A percentile compares a stretch with the other conserved stretches of the same genome.
Conservation (phyloP, 2,113 vertebrate species). For the Mionectes macconnelli region DNA sequence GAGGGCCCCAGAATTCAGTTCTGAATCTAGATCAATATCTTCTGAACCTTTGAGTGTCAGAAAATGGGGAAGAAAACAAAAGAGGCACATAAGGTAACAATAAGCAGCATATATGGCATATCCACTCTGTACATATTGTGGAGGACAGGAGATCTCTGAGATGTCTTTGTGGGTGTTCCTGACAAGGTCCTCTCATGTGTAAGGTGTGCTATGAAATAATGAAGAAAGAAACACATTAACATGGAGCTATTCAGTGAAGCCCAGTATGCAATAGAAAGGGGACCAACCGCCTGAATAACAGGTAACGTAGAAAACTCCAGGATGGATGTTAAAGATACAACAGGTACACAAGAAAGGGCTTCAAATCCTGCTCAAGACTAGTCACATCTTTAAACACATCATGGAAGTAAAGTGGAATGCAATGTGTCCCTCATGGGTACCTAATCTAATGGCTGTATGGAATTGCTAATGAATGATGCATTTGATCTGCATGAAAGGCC, state of each 20-base stretch:
- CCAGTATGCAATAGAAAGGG: neutral
- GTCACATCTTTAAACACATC: neutral
- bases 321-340: neutral
- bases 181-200: neutral
- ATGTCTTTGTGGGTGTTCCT: neutral
- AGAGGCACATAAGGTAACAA: rapidly evolving
- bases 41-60: neutral
- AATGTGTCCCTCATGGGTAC: neutral
- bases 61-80: neutral
- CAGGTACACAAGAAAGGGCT: neutral
- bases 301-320: neutral
- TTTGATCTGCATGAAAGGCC: neutral
- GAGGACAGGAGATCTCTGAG: neutral
- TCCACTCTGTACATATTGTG: rapidly evolving
- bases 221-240: neutral
- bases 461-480: neutral
- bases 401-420: neutral
- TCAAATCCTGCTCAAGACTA: neutral
- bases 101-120: rapidly evolving
- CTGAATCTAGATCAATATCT: neutral
- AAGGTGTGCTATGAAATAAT: neutral
- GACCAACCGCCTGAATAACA: neutral
- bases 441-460: neutral
- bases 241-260: neutral
- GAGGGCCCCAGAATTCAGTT: neutral